phyloP scores from a whole-genome alignment of 2,113 vertebrate species.

The Cettia cetti region DNA sequence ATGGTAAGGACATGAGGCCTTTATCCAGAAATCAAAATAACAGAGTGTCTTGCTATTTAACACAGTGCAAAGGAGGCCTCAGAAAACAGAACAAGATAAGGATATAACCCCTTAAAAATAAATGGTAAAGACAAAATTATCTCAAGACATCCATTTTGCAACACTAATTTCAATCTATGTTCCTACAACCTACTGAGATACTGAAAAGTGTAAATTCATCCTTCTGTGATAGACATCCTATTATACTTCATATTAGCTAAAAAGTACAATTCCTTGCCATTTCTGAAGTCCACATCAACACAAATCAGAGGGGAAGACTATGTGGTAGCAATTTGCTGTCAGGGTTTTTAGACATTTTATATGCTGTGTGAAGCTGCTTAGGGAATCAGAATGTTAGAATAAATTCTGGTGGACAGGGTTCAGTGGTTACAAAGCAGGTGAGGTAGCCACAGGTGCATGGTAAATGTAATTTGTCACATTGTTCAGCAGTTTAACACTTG shows the following conservation, averaged over 20 bases:
- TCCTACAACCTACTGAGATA: neutral
- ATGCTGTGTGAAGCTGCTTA: neutral
- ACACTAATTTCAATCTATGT: neutral
- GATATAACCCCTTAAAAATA: neutral
- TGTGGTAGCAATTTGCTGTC: neutral
- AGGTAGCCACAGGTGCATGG: conserved; percentile 50
- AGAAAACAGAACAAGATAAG: neutral
- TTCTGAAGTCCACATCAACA: neutral
- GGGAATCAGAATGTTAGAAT: conserved; percentile 35
- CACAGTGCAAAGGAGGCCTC: neutral
- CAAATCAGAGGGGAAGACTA: neutral
- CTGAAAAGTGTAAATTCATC: neutral
- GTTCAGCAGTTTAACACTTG: conserved; percentile 52
- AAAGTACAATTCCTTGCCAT: neutral
- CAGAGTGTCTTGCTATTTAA: neutral
- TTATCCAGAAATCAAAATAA: neutral
- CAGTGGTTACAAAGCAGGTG: conserved; percentile 39
- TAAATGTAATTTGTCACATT: conserved; percentile 61
- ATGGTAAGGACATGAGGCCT: neutral
- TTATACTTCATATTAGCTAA: neutral
- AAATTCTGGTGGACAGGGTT: conserved; percentile 27
- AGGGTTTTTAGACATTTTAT: neutral
- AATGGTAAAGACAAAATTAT: neutral
- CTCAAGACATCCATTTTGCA: neutral
- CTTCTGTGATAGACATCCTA: neutral